Evolutionary conservation across 30 jellyfish, hydroid and myxozoan species (phyloP).

Genomic region (Hydractinia echinata): DNA sequence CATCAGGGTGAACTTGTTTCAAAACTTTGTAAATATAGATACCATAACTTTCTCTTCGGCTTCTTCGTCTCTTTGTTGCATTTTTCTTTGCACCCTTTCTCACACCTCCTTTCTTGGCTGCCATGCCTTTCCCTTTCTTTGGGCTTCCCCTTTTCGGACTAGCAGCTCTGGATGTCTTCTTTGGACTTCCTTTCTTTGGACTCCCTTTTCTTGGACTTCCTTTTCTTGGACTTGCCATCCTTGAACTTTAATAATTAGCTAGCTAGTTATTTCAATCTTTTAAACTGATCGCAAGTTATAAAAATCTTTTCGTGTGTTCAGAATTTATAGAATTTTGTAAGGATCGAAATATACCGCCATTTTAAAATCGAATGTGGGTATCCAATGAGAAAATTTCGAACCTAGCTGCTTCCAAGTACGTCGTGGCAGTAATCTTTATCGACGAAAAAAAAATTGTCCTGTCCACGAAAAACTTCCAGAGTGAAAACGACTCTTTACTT

Average conservation of each 20-base stretch:
- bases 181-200: constrained; percentile 25
- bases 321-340: background rate
- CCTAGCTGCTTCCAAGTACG: no score
- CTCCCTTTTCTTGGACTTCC: constrained; percentile 21
- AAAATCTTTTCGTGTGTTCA: background rate
- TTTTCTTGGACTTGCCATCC: constrained; percentile 25
- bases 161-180: background rate
- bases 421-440: no score
- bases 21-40: constrained; percentile 87
- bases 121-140: background rate
- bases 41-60: constrained; percentile 76
- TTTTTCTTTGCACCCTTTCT: background rate
- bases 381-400: background rate
- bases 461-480: no score
- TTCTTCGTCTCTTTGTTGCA: constrained; percentile 28
- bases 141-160: constrained; percentile 6
- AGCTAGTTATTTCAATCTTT: background rate
- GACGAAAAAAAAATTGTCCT: no score
- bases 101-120: background rate
- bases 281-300: background rate
- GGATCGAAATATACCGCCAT: constrained; percentile 12
- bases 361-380: background rate
- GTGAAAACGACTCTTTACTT: no score
- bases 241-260: constrained; percentile 6
- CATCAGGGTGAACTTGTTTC: constrained; percentile 97